A percentile compares a stretch with the other conserved stretches of the same genome.
phyloP scores from a whole-genome alignment of 2,113 vertebrate species.

The Shinisaurus crocodilurus region DNA sequence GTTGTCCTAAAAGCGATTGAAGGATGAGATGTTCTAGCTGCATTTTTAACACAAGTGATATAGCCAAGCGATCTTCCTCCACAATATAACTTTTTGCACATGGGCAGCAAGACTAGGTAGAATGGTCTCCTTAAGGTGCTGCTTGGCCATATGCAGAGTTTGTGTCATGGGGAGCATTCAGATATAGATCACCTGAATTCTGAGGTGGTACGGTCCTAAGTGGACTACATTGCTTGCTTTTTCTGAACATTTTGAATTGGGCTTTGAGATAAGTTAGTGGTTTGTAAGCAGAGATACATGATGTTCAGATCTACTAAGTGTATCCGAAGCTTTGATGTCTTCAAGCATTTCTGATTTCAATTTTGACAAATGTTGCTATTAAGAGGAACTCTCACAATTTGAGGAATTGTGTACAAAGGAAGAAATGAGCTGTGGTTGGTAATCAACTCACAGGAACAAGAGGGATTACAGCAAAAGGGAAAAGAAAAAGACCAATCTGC shows the following conservation, averaged over 20 bases:
- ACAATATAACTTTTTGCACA: neutral
- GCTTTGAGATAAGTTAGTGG: neutral
- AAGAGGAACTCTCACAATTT: neutral
- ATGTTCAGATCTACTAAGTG: neutral
- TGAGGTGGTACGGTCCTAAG: neutral
- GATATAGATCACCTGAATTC: neutral
- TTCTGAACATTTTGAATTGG: neutral
- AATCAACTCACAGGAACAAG: neutral
- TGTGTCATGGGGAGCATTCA: neutral
- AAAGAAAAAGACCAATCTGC: neutral
- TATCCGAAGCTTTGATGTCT: neutral
- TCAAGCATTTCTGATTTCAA: neutral
- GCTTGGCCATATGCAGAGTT: neutral
- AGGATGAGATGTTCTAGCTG: neutral
- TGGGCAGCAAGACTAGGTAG: neutral
- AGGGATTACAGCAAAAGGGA: neutral
- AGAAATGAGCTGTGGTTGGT: neutral
- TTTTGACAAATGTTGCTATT: neutral
- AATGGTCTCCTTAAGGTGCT: neutral
- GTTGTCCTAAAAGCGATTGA: neutral
- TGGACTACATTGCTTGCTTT: neutral
- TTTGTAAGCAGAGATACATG: neutral
- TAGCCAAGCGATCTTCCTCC: neutral
- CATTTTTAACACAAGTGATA: neutral
- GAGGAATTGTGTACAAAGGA: neutral